Evolutionary conservation across 2,888 invertebrate species (phyloP).

Genomic region (Andrena marginata): DNA sequence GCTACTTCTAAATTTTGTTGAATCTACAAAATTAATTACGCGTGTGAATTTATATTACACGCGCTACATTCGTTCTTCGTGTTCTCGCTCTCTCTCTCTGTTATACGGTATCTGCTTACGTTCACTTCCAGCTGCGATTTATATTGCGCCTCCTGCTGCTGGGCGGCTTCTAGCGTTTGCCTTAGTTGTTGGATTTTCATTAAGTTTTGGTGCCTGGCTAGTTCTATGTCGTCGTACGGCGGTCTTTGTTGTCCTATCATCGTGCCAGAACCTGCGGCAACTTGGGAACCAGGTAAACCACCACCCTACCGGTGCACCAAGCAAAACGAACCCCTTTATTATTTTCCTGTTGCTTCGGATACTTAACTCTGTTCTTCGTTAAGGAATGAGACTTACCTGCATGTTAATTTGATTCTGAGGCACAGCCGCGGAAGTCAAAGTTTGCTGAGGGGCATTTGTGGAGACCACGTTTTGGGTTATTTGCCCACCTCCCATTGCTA

Average conservation of each 20-base stretch:
- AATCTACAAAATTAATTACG: conserved; percentile 82
- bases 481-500: conserved; percentile 88
- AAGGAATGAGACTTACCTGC: conserved; percentile 67
- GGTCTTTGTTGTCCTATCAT: conserved; percentile 84
- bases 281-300: conserved; percentile 80
- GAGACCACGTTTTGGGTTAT: conserved; percentile 86
- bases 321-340: conserved; percentile 18
- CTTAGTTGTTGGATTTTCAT: conserved; percentile 92
- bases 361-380: too few species aligned
- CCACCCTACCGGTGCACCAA: conserved; percentile 64
- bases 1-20: conserved; percentile 90
- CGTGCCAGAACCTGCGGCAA: conserved; percentile 71
- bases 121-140: conserved; percentile 92
- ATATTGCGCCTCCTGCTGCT: conserved; percentile 92
- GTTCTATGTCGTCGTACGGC: conserved; percentile 88
- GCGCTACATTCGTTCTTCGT: neutral
- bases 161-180: conserved; percentile 92
- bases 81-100: conserved; percentile 53
- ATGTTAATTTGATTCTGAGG: conserved; percentile 82
- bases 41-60: conserved; percentile 12
- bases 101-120: conserved; percentile 86
- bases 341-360: neutral
- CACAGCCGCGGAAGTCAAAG: conserved; percentile 76
- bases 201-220: conserved; percentile 92
- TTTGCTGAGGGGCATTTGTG: conserved; percentile 82